A percentile compares a stretch with the other conserved stretches of the same genome.
phyloP scores from a whole-genome alignment of 2,888 invertebrate species.

The Peribatodes rhomboidaria region DNA sequence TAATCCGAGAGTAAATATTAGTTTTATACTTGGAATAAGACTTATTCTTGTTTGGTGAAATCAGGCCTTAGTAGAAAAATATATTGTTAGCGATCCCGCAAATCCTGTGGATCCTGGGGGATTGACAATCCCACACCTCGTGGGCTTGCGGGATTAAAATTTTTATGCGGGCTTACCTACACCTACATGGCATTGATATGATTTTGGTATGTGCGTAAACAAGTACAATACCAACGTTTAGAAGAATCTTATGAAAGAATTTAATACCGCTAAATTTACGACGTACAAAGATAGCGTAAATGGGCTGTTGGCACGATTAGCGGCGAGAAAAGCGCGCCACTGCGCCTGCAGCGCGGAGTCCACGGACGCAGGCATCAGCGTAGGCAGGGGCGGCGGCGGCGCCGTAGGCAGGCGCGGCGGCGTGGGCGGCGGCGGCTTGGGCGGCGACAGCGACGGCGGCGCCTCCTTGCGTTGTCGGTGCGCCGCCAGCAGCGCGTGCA shows the following conservation, averaged over 20 bases:
- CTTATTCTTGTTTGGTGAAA: too few species aligned
- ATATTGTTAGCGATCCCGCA: too few species aligned
- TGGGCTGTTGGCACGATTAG: not conserved
- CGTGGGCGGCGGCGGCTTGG: constrained; percentile 46
- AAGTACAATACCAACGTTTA: not conserved
- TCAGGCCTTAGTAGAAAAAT: too few species aligned
- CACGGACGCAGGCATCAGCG: constrained; percentile 12
- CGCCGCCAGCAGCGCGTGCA: constrained; percentile 63
- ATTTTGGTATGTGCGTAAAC: too few species aligned
- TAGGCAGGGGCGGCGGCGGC: constrained; percentile 3
- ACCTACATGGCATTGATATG: too few species aligned
- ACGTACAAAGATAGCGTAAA: constrained; percentile 4
- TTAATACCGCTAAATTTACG: constrained; percentile 25
- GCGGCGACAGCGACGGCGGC: constrained; percentile 11
- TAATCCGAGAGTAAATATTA: too few species aligned
- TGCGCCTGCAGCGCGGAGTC: constrained; percentile 23
- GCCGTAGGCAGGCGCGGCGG: constrained; percentile 51
- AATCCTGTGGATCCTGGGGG: too few species aligned
- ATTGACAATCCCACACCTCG: too few species aligned
- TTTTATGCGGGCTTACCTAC: too few species aligned
- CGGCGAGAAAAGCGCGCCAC: constrained; percentile 10
- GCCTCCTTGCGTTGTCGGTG: constrained; percentile 61
- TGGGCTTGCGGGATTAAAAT: too few species aligned
- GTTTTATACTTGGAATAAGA: too few species aligned
- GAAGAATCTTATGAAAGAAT: constrained; percentile 30